phyloP scores from a whole-genome alignment of 2,113 vertebrate genomes.

The Dermatemys mawii region DNA sequence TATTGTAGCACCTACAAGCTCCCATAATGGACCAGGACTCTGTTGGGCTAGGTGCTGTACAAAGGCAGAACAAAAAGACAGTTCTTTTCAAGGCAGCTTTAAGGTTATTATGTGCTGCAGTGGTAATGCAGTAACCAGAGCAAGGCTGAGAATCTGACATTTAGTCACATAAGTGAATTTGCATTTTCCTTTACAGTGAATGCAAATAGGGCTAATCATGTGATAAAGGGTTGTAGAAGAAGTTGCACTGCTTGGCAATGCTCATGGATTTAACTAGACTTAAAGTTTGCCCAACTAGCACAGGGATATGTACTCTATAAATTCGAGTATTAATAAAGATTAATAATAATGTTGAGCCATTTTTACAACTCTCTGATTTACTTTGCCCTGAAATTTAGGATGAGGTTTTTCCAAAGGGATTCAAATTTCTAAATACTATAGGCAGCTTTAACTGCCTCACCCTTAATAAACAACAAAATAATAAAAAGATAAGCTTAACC shows the following conservation, averaged over 20 bases:
- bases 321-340: background rate
- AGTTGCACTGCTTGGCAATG: background rate
- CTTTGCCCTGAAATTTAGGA: background rate
- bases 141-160: background rate
- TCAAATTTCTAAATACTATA: background rate
- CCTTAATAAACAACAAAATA: constrained; percentile 33
- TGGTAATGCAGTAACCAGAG: rapidly evolving
- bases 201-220: background rate
- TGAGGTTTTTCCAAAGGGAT: background rate
- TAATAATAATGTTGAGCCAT: background rate
- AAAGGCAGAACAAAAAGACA: background rate
- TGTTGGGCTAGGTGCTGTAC: background rate
- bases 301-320: background rate
- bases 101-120: background rate
- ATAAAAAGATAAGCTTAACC: constrained; percentile 4
- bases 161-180: background rate
- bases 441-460: constrained; percentile 14
- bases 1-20: background rate
- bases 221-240: background rate
- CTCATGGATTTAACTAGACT: rapidly evolving
- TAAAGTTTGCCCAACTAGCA: background rate
- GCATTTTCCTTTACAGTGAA: background rate
- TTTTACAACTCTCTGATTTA: background rate
- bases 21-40: background rate
- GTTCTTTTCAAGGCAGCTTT: background rate